Conservation (phyloP, 2,113 vertebrate species). For the Microtus ochrogaster region DNA sequence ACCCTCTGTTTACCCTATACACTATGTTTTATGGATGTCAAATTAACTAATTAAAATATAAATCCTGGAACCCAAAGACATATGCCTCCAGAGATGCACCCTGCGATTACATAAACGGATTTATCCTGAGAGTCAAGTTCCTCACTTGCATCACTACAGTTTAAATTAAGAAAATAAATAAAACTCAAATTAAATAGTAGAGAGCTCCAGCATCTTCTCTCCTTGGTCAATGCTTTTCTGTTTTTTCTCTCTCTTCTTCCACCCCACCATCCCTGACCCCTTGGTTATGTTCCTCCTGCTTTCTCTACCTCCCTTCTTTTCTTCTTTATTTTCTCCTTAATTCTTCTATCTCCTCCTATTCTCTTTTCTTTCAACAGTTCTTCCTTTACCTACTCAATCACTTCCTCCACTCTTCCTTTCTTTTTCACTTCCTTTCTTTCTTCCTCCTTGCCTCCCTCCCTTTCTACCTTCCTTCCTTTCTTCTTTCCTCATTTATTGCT, state of each 20-base stretch:
- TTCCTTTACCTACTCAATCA: too few species aligned
- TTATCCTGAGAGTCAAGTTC: neutral
- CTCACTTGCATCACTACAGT: neutral
- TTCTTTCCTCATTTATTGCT: neutral
- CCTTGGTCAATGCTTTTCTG: neutral
- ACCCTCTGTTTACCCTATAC: neutral
- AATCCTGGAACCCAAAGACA: neutral
- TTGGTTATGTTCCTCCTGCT: neutral
- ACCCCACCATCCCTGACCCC: neutral
- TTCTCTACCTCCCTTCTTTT: neutral
- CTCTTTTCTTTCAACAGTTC: neutral
- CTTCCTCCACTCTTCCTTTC: neutral
- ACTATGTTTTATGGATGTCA: neutral
- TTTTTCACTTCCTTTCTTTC: neutral
- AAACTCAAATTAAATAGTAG: too few species aligned
- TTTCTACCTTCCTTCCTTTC: too few species aligned
- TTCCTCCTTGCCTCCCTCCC: neutral
- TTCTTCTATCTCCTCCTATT: too few species aligned
- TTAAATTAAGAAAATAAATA: neutral
- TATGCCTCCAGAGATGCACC: neutral
- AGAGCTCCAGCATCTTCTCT: neutral
- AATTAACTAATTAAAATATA: neutral
- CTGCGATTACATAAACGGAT: neutral
- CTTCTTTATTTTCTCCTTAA: too few species aligned
- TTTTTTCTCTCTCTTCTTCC: neutral